These are phyloP conservation scores for Apodemia hepburni DNA, from an alignment of 2,888 invertebrate genomes.

Conservation along the genomic window DNA sequence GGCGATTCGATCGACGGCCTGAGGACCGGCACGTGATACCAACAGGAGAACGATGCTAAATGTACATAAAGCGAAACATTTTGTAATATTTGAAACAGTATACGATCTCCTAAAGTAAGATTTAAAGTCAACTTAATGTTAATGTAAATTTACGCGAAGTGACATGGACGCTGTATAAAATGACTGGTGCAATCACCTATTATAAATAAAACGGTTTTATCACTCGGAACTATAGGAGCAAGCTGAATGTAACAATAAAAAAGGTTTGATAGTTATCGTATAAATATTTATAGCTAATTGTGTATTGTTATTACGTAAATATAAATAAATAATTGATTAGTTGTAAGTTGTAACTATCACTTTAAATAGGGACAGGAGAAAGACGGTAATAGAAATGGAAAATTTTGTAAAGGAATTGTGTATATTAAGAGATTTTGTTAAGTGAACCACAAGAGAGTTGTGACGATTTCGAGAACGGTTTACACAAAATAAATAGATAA, in stretches of 20 bases:
- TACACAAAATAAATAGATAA: constrained; percentile 5
- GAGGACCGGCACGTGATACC: constrained; percentile 47
- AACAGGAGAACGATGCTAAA: constrained; percentile 74
- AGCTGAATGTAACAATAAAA: constrained; percentile 70
- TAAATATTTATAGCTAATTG: constrained; percentile 81
- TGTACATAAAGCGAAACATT: constrained; percentile 76
- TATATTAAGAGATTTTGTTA: constrained; percentile 47
- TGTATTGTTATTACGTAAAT: constrained; percentile 80
- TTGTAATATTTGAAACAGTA: constrained; percentile 81
- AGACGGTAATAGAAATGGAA: constrained; percentile 50
- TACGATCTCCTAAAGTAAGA: constrained; percentile 81
- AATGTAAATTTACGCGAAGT: constrained; percentile 59
- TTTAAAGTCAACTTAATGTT: constrained; percentile 78
- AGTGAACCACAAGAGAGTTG: constrained; percentile 29
- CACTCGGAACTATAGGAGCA: constrained; percentile 62
- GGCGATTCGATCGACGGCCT: constrained; percentile 19
- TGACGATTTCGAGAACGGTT: background rate
- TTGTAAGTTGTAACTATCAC: constrained; percentile 76
- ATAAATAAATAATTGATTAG: constrained; percentile 79
- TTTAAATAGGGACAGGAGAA: constrained; percentile 50
- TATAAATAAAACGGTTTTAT: constrained; percentile 51
- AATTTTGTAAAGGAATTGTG: constrained; percentile 60
- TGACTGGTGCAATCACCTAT: constrained; percentile 63
- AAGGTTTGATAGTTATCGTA: constrained; percentile 77
- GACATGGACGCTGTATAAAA: constrained; percentile 62